These are phyloP conservation scores for Eulemur mongoz DNA, from an alignment of 2,797 vertebrate species.

Conservation along the genomic window DNA sequence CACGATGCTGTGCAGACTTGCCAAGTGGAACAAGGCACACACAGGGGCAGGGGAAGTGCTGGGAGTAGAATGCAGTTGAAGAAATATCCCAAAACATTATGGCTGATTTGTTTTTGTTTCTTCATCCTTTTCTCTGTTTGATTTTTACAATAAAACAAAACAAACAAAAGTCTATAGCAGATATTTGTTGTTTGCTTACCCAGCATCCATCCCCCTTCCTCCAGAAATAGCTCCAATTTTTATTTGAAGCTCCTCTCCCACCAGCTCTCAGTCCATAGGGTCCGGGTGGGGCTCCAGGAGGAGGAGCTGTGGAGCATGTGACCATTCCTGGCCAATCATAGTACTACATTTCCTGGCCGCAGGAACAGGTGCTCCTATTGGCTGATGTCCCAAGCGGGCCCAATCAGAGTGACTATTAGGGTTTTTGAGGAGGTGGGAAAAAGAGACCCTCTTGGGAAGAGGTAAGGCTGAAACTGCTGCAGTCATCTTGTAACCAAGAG, in stretches of 20 bases:
- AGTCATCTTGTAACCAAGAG: background rate
- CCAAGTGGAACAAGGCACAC: too few species aligned
- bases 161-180: background rate
- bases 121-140: background rate
- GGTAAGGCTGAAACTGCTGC: background rate
- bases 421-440: background rate
- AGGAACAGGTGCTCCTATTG: background rate
- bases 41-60: background rate
- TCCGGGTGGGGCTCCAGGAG: background rate
- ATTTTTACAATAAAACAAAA: background rate
- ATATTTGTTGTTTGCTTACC: background rate
- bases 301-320: background rate
- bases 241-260: background rate
- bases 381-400: background rate
- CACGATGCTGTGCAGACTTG: background rate
- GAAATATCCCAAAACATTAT: background rate
- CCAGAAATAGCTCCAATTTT: background rate
- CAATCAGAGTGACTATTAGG: background rate
- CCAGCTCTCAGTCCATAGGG: too few species aligned
- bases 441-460: background rate
- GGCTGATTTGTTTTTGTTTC: background rate
- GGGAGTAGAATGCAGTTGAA: background rate
- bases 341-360: background rate
- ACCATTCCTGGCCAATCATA: background rate
- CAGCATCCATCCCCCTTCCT: background rate